Conservation (phyloP, 2,113 vertebrate genomes). For the Xenopus laevis region DNA sequence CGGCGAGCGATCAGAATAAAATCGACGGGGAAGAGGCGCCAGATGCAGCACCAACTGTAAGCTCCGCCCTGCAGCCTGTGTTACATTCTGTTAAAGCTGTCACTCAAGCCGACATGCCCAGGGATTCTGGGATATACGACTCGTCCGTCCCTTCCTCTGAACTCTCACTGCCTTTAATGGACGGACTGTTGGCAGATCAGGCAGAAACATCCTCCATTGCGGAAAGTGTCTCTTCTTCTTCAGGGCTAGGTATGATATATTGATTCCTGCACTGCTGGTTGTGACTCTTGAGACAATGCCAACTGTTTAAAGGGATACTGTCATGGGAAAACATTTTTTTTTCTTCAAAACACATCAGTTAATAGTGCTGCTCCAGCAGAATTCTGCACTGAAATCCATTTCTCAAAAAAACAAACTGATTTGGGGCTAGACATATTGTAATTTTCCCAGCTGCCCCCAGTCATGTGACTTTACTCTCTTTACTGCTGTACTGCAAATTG, state of each 20-base stretch:
- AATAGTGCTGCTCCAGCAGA: no score
- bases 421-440: no score
- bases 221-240: slow-evolving; percentile 90
- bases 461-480: no score
- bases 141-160: slow-evolving; percentile 92
- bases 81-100: slow-evolving; percentile 60
- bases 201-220: slow-evolving; percentile 85
- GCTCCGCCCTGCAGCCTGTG: slow-evolving; percentile 58
- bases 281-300: no score
- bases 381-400: no score
- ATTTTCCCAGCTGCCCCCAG: no score
- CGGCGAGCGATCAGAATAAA: slow-evolving; percentile 54
- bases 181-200: slow-evolving; percentile 85
- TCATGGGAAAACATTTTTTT: no score
- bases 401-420: no score
- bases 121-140: slow-evolving; percentile 96
- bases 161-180: slow-evolving; percentile 91
- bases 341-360: no score
- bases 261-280: no score
- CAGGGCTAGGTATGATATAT: slow-evolving; percentile 79
- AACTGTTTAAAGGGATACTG: no score
- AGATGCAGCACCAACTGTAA: slow-evolving; percentile 48
- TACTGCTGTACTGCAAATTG: no score
- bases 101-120: slow-evolving; percentile 75
- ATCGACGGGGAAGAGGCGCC: slow-evolving; percentile 48